Conservation (phyloP, 1,140 invertebrate species). For the Macrobrachium nipponense region DNA sequence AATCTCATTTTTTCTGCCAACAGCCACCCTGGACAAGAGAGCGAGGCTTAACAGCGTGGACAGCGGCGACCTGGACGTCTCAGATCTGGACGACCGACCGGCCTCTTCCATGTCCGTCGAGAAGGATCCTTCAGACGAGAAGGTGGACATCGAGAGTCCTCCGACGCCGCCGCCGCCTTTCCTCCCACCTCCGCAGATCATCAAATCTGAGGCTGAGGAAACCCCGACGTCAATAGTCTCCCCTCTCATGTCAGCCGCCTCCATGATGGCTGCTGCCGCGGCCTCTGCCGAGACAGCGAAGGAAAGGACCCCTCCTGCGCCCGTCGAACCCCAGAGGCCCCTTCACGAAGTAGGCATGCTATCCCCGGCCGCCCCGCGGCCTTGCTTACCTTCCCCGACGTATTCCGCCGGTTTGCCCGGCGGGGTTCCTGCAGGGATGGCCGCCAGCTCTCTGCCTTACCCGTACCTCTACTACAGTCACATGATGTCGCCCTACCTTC, state of each 20-base stretch:
- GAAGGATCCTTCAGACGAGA: conserved; percentile 60
- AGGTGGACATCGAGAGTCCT: conserved; percentile 63
- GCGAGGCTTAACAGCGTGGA: conserved; percentile 61
- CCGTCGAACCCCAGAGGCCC: conserved; percentile 20
- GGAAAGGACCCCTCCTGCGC: conserved; percentile 17
- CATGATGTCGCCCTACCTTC: conserved; percentile 56
- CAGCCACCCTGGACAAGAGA: conserved; percentile 60
- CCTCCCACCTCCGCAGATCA: conserved; percentile 56
- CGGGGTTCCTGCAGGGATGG: conserved; percentile 36
- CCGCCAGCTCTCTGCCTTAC: conserved; percentile 51
- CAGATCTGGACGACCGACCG: conserved; percentile 59
- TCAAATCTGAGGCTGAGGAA: conserved; percentile 51
- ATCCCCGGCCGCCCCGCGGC: conserved; percentile 43
- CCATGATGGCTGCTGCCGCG: conserved; percentile 37
- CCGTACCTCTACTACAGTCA: conserved; percentile 64
- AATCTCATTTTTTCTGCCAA: neutral
- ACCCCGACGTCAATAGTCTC: conserved; percentile 46
- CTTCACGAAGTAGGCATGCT: conserved; percentile 33
- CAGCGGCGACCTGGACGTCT: conserved; percentile 54
- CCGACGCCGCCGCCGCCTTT: conserved; percentile 62
- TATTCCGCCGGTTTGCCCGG: conserved; percentile 54
- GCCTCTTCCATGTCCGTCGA: conserved; percentile 63
- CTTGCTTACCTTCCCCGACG: conserved; percentile 58
- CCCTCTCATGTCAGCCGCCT: conserved; percentile 40
- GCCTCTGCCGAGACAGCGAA: conserved; percentile 14